phyloP scores from a whole-genome alignment of 2,113 vertebrate genomes.

The Chaenogobius annularis region DNA sequence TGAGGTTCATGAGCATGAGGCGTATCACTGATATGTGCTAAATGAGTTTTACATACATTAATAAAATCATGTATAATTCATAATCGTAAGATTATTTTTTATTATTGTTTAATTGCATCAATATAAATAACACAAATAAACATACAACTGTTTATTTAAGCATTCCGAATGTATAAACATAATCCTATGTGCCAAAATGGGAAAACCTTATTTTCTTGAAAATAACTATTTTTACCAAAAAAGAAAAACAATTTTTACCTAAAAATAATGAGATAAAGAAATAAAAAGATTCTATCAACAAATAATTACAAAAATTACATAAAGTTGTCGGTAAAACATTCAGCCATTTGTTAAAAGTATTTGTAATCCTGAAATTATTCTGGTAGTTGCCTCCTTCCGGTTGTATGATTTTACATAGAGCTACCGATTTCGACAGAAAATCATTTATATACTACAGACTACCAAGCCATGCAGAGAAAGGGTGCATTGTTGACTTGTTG shows the following conservation, averaged over 20 bases:
- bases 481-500: no score
- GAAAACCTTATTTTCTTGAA: not conserved
- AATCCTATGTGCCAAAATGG: not conserved
- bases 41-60: slow-evolving; percentile 47
- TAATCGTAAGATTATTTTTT: slow-evolving; percentile 17
- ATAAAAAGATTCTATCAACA: not conserved
- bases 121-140: not conserved
- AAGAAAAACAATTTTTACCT: not conserved
- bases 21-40: slow-evolving; percentile 76
- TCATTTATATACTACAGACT: no score
- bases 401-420: no score
- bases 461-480: no score
- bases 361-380: no score
- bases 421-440: no score
- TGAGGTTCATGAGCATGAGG: slow-evolving; percentile 72
- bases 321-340: no score
- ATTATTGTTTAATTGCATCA: not conserved
- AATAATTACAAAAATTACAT: no score
- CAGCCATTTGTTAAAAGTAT: no score
- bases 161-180: not conserved
- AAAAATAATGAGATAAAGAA: no score
- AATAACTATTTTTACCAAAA: not conserved
- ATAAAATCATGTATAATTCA: slow-evolving; percentile 53
- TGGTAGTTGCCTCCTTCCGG: no score
- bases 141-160: not conserved